phyloP scores from a whole-genome alignment of 2,113 vertebrate species.

The Dascyllus trimaculatus region DNA sequence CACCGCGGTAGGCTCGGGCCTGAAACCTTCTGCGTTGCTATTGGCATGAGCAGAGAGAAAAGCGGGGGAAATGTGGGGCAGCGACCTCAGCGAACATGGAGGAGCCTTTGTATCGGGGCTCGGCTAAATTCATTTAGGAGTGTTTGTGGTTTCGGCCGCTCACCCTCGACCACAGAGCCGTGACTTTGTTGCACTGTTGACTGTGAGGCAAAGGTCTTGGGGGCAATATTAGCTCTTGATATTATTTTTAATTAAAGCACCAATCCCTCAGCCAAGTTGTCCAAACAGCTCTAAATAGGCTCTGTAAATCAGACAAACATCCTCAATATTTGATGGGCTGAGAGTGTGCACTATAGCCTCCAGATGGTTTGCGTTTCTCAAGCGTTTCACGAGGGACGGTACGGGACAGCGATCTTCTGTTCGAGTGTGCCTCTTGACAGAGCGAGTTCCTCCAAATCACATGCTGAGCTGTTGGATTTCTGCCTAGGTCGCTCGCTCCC shows the following conservation, averaged over 20 bases:
- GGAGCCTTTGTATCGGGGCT: conserved; percentile 56
- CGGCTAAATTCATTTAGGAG: conserved; percentile 58
- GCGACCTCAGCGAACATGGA: conserved; percentile 41
- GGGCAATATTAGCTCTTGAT: conserved; percentile 81
- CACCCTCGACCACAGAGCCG: conserved; percentile 60
- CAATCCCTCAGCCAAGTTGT: conserved; percentile 83
- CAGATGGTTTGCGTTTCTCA: conserved; percentile 85
- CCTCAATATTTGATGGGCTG: conserved; percentile 79
- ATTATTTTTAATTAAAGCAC: conserved; percentile 88
- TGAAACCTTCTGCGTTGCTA: conserved; percentile 59
- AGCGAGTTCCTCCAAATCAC: conserved; percentile 64
- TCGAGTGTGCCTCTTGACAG: conserved; percentile 71
- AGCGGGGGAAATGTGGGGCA: conserved; percentile 25
- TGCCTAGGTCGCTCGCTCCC: conserved; percentile 55
- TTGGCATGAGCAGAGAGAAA: conserved; percentile 67
- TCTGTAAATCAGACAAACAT: conserved; percentile 86
- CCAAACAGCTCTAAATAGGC: conserved; percentile 85
- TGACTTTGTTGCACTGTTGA: conserved; percentile 80
- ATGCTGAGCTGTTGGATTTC: conserved; percentile 65
- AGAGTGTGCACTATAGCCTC: conserved; percentile 72
- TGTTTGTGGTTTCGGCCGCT: conserved; percentile 45
- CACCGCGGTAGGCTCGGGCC: conserved; percentile 58
- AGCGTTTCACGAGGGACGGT: conserved; percentile 75
- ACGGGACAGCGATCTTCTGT: conserved; percentile 79
- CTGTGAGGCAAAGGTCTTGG: conserved; percentile 74